Evolutionary conservation across 2,113 vertebrate genomes (phyloP), one percentile per base, ranked within the genome.

Genomic region (Psittacara wagleri): DNA sequence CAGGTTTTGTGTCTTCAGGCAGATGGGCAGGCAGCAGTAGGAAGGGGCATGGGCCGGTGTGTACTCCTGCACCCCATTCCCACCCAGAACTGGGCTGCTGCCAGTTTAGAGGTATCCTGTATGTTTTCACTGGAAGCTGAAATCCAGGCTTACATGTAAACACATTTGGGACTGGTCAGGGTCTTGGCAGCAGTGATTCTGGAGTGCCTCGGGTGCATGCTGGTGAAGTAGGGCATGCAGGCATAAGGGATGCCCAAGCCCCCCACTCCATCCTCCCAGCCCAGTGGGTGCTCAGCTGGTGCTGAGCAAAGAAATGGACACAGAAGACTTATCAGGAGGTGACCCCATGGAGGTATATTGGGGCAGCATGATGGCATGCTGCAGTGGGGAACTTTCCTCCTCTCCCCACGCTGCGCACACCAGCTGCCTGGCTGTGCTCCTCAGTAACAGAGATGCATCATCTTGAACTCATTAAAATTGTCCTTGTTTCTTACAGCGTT

Each of bases 31-130:
- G 28, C 5, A 1, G 2, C 57, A 66, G 39, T 17, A 77, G 17
- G 59, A 73, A 39, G 16, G 49, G 9, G 5, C 59, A 80, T 0
- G 0, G 23, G 3, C 15, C 1, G 0, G 10, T 22, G 17, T 11
- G 16, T 17, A 39, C 13, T 76, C 12, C 52, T 64, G 17, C 2
- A 2, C 27, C 23, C 37, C n/a, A 9, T 8, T 74, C 37, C 19
- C 3, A 1, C 19, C 37, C 51, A 2, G 1, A 46, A 4, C 29
- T 88, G 69, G 23, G 17, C 7, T 82, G 28, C 3, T 0, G 31
- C 17, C 1, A 0, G 10, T 76, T 55, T 31, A 43, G 6, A 68
- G 17, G 15, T 6, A 48, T 29, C 7, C 33, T 88, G 64, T 51
- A 39, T 3, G 0, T 75, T 90, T 91, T 83, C 31, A 28, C 13